These are phyloP conservation scores for Deilephila porcellus DNA, from an alignment of 2,888 invertebrate species.

Conservation along the genomic window DNA sequence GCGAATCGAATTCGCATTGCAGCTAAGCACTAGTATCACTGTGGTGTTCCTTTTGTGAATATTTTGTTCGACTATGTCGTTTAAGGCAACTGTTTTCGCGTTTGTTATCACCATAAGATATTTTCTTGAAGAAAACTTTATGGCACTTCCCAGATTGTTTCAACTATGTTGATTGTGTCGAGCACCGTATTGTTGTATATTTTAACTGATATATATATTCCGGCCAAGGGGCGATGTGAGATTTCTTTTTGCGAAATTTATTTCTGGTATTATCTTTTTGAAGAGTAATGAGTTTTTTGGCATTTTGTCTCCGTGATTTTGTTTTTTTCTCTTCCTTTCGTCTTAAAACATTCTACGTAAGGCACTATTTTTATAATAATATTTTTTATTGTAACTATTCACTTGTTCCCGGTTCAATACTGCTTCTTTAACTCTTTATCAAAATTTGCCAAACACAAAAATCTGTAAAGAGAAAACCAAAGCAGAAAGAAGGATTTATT, in stretches of 20 bases:
- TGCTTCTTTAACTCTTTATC: conserved; percentile 49
- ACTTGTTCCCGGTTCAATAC: conserved; percentile 75
- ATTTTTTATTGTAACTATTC: conserved; percentile 62
- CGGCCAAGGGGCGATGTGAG: conserved; percentile 74
- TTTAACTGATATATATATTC: conserved; percentile 79
- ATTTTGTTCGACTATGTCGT: conserved; percentile 71
- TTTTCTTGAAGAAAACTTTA: conserved; percentile 69
- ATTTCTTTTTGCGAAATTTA: conserved; percentile 80
- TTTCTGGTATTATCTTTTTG: conserved; percentile 81
- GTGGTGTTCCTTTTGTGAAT: conserved; percentile 46
- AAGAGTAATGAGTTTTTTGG: conserved; percentile 79
- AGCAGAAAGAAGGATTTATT: conserved; percentile 73
- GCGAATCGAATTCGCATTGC: conserved; percentile 80
- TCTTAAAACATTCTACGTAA: conserved; percentile 73
- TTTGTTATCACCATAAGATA: conserved; percentile 63
- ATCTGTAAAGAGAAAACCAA: conserved; percentile 79
- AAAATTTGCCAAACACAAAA: conserved; percentile 55
- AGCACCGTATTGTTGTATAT: conserved; percentile 33
- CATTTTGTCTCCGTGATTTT: conserved; percentile 81
- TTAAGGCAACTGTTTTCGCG: conserved; percentile 71
- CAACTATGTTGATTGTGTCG: conserved; percentile 73
- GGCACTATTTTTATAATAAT: conserved; percentile 69
- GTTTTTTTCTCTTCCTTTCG: conserved; percentile 61
- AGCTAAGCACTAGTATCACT: conserved; percentile 70
- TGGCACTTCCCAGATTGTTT: conserved; percentile 68